Evolutionary conservation across 1,140 invertebrate species (phyloP).

Genomic region (Drosophila dunni): DNA sequence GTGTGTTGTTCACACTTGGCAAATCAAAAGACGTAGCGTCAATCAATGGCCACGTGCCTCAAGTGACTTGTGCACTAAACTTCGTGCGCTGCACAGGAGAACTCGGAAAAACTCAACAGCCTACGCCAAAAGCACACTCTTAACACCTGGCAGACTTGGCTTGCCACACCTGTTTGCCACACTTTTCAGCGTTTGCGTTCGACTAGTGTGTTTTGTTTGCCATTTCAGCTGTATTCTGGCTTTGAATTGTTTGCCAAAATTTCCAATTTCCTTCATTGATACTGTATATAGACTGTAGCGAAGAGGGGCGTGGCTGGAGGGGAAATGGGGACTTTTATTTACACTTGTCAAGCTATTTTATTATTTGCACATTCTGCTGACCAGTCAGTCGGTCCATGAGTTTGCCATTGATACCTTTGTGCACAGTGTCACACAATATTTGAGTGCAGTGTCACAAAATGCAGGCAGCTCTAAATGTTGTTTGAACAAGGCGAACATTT

Average conservation of each 20-base stretch:
- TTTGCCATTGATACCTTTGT: slow-evolving; percentile 45
- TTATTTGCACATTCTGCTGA: slow-evolving; percentile 51
- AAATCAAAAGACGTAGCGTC: slow-evolving; percentile 74
- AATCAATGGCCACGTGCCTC: slow-evolving; percentile 54
- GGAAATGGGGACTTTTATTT: slow-evolving; percentile 24
- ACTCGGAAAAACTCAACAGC: background rate
- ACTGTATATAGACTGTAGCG: background rate
- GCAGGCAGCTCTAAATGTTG: slow-evolving; percentile 42
- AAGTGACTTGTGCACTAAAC: slow-evolving; percentile 48
- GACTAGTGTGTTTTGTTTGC: slow-evolving; percentile 6
- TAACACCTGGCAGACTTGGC: background rate
- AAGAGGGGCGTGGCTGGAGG: too few species aligned
- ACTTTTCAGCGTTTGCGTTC: slow-evolving; percentile 5
- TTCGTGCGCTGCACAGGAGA: slow-evolving; percentile 39
- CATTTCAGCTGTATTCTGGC: slow-evolving; percentile 21
- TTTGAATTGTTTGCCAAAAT: slow-evolving; percentile 39
- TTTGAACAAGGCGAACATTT: slow-evolving; percentile 46
- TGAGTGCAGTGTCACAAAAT: slow-evolving; percentile 31
- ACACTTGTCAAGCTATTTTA: slow-evolving; percentile 45
- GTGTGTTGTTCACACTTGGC: slow-evolving; percentile 61
- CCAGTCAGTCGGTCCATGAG: slow-evolving; percentile 30
- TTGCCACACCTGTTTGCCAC: slow-evolving; percentile 3
- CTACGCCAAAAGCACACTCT: slow-evolving; percentile 7
- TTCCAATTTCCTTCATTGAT: slow-evolving; percentile 53
- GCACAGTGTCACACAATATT: slow-evolving; percentile 32